Evolutionary conservation across 2,797 vertebrate genomes (phyloP).

Genomic region (Muscicapa comitata): DNA sequence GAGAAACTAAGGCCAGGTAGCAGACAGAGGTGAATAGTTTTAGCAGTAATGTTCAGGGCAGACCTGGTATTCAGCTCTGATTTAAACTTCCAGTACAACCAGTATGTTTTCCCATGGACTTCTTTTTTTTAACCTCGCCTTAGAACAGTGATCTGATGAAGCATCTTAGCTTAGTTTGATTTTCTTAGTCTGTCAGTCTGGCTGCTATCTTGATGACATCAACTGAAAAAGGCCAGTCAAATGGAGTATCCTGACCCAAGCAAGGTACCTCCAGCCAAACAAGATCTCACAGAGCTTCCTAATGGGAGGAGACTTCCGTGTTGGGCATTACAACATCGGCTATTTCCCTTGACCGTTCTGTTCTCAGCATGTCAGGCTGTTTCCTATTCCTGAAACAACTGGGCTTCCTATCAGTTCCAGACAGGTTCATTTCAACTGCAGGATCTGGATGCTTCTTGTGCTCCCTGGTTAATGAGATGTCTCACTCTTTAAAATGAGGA

Average conservation of each 20-base stretch:
- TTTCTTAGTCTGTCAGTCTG: neutral
- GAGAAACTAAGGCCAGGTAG: neutral
- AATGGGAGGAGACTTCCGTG: neutral
- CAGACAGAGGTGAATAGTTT: neutral
- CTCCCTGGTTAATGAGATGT: neutral
- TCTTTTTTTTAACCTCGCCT: neutral
- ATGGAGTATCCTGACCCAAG: neutral
- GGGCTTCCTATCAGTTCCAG: neutral
- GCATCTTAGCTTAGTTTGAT: neutral
- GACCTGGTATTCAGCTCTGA: neutral
- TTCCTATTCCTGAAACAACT: neutral
- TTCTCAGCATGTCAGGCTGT: neutral
- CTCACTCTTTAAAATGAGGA: neutral
- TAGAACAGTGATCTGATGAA: neutral
- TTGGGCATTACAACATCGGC: neutral
- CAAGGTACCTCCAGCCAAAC: neutral
- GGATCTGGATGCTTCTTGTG: neutral
- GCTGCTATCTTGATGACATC: neutral
- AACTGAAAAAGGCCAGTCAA: neutral
- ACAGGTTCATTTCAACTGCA: neutral
- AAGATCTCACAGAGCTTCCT: neutral
- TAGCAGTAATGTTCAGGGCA: neutral
- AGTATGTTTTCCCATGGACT: neutral
- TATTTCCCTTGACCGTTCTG: neutral
- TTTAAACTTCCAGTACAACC: neutral